Evolutionary conservation across 2,888 invertebrate genomes (phyloP).

Genomic region (Andrena chrysosceles): DNA sequence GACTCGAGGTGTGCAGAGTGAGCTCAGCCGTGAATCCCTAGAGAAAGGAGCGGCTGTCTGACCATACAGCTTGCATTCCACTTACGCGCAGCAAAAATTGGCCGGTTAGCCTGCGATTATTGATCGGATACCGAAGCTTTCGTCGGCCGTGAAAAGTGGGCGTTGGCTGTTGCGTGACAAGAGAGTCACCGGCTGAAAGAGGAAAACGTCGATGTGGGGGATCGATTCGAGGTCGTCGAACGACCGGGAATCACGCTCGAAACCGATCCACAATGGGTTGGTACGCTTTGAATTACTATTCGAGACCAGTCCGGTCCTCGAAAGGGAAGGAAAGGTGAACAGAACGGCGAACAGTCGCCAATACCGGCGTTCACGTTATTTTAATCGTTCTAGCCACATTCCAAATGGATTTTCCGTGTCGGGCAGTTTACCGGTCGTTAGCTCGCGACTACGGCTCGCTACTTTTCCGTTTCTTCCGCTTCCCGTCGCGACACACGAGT

Average conservation of each 20-base stretch:
- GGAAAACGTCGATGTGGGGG: constrained; percentile 33
- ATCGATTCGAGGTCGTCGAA: constrained; percentile 38
- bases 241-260: not conserved
- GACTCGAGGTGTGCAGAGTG: not conserved
- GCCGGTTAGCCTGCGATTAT: constrained; percentile 70
- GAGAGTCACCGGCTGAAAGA: constrained; percentile 37
- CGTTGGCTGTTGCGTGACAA: constrained; percentile 66
- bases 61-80: constrained; percentile 28
- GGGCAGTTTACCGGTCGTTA: constrained; percentile 23
- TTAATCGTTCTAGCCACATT: constrained; percentile 11
- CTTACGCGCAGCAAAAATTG: constrained; percentile 64
- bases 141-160: constrained; percentile 64
- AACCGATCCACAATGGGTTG: not conserved
- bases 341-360: not conserved
- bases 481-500: not conserved
- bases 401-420: constrained; percentile 22
- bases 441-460: not conserved
- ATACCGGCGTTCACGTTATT: constrained; percentile 7
- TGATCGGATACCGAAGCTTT: constrained; percentile 68
- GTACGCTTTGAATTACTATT: constrained; percentile 8
- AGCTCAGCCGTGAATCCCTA: not conserved
- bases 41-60: not conserved
- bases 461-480: not conserved
- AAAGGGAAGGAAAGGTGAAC: constrained; percentile 14
- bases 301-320: not conserved